These are phyloP conservation scores for Lordiphosa clarofinis DNA, from an alignment of 1,140 invertebrate species.

Conservation along the genomic window DNA sequence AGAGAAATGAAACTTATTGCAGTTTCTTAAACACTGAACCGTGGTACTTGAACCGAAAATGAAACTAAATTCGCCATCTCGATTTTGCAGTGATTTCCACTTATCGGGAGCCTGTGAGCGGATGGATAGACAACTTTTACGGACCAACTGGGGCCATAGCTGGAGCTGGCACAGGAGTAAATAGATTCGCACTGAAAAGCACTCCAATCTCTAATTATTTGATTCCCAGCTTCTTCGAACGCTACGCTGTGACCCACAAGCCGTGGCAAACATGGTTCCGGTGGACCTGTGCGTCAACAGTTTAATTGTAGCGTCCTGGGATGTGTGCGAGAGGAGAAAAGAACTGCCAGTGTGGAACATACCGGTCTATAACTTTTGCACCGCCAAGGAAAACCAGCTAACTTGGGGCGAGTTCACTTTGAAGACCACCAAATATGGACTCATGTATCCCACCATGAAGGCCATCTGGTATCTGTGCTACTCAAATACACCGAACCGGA, in stretches of 20 bases:
- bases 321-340: conserved; percentile 80
- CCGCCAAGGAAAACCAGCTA: conserved; percentile 83
- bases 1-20: no score
- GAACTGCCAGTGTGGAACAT: conserved; percentile 62
- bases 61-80: no score
- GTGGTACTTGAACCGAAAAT: no score
- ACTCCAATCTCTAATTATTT: neutral
- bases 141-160: conserved; percentile 85
- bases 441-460: conserved; percentile 81
- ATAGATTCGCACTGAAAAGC: neutral
- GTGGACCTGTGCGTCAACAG: conserved; percentile 93
- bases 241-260: conserved; percentile 83
- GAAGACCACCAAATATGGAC: conserved; percentile 80
- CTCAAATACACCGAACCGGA: conserved; percentile 43
- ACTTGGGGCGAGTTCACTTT: conserved; percentile 83
- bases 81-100: conserved; percentile 83
- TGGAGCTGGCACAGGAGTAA: conserved; percentile 86
- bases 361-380: conserved; percentile 86
- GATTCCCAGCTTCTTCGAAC: conserved; percentile 81
- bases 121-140: conserved; percentile 94
- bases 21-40: no score
- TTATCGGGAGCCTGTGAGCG: conserved; percentile 85
- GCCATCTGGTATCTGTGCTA: conserved; percentile 81
- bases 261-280: conserved; percentile 91
- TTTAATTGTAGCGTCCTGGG: conserved; percentile 87